Base-by-base conservation (phyloP, 2,113 vertebrate genomes). In the Macrotis lagotis region DNA sequence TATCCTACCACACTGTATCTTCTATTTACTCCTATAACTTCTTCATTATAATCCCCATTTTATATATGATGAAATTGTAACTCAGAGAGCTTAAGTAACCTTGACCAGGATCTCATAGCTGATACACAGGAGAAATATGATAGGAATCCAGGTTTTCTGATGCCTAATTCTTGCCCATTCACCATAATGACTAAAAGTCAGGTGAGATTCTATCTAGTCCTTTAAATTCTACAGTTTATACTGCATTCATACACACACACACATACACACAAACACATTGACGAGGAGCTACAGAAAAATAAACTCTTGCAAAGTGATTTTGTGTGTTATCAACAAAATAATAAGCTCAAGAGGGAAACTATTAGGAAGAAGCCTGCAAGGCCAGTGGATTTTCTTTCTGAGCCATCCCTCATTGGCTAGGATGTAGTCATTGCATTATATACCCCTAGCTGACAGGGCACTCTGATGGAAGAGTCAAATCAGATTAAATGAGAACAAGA, bases 371-470 rank as follows among this genome's bases (percentile, higher is more conserved):
- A 44, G 12, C 12, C 88, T 95, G 25, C 14, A 44, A 90, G 26
- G 74, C 25, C 94, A 92, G 92, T 90, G 12, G 51, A 49, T 95
- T 95, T 96, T 50, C 66, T 96, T 94, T 93, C 59, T 83, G 89
- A 96, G 66, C 90, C 90, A 94, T 93, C 31, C 24, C 24, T 48
- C 31, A 51, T 25, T 59, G 92, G 24, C 51, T 95, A 51, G 47
- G 74, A 91, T 31, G 5, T 2, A 93, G 19, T 91, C 4, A 1
- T 66, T 89, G 52, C 8, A 11, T 96, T 94, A 51, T 53, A 16
- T 3, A 7, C 4, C 53, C 92, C 37, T 66, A 89, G n/a, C 31
- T 91, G 53, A 59, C 7, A 74, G 37, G 9, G 0, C 92, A 10
- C 0, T 88, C 55, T 90, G 48, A 88, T 91, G 50, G 51, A 93